phyloP scores from a whole-genome alignment of 2,888 invertebrate species.

The Apodemia zela region DNA sequence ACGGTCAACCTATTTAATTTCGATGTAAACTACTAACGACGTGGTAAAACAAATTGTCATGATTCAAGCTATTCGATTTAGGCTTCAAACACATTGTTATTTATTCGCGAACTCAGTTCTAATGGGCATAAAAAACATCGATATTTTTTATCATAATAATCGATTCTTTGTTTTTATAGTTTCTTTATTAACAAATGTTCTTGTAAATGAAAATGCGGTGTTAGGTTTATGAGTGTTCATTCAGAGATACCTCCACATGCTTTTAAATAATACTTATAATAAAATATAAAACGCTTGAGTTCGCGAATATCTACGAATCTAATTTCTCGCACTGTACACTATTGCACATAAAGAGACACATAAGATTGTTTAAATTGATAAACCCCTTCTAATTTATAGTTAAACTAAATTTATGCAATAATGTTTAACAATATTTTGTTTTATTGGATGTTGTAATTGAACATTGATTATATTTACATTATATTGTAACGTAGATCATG shows the following conservation, averaged over 20 bases:
- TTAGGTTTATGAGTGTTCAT: not conserved
- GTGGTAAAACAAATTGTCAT: constrained; percentile 20
- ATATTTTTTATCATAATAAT: constrained; percentile 18
- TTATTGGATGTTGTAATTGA: constrained; percentile 75
- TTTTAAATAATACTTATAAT: not conserved
- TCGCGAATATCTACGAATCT: constrained; percentile 37
- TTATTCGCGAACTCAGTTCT: constrained; percentile 22
- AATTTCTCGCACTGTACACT: constrained; percentile 53
- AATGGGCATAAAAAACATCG: not conserved
- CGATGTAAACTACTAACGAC: constrained; percentile 39
- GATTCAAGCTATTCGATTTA: constrained; percentile 16
- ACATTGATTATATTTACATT: constrained; percentile 58
- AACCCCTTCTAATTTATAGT: constrained; percentile 58
- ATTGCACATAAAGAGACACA: constrained; percentile 48
- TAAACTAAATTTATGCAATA: constrained; percentile 65
- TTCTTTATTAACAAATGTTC: not conserved
- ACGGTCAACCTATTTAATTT: constrained; percentile 62
- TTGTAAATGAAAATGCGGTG: not conserved
- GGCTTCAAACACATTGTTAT: constrained; percentile 23
- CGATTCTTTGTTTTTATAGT: not conserved
- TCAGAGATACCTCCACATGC: not conserved
- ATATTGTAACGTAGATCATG: constrained; percentile 45
- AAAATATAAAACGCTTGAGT: constrained; percentile 2
- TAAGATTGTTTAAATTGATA: constrained; percentile 41
- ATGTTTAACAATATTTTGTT: constrained; percentile 67